Conservation (phyloP, 2,113 vertebrate genomes). For the Hippocampus comes region DNA sequence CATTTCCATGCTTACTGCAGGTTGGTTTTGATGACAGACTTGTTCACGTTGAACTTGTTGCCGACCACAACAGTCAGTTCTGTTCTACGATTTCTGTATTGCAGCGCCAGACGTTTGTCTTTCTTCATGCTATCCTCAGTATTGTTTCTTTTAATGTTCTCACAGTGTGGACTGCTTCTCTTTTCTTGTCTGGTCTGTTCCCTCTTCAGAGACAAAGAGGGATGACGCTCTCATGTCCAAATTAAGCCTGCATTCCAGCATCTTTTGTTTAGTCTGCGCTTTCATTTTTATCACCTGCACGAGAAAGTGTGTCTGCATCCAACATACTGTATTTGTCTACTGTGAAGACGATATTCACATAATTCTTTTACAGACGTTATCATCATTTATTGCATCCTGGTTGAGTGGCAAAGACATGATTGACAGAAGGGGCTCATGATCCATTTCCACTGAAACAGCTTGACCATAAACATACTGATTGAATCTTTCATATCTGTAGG, state of each 20-base stretch:
- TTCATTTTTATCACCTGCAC: constrained; percentile 5
- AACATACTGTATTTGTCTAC: neutral
- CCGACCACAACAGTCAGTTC: neutral
- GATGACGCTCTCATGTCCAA: neutral
- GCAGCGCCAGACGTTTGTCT: too few species aligned
- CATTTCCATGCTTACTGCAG: neutral
- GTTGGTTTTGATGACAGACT: neutral
- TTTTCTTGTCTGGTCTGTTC: too few species aligned
- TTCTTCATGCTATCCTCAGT: too few species aligned
- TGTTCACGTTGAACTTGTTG: neutral
- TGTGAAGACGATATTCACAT: neutral
- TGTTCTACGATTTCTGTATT: constrained; percentile 3
- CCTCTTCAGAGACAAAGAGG: neutral
- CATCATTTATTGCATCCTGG: constrained; percentile 3
- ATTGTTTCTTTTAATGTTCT: neutral
- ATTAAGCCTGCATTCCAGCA: neutral
- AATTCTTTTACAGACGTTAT: neutral
- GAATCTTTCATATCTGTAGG: constrained; percentile 11
- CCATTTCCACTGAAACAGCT: neutral
- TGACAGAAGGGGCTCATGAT: constrained; percentile 3
- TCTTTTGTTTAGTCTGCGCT: neutral
- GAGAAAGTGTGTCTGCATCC: neutral
- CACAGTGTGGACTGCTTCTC: neutral
- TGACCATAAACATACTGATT: constrained; percentile 11
- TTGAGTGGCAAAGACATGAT: neutral